phyloP scores from a whole-genome alignment of 1,140 invertebrate genomes.

The Drosophila sturtevanti region DNA sequence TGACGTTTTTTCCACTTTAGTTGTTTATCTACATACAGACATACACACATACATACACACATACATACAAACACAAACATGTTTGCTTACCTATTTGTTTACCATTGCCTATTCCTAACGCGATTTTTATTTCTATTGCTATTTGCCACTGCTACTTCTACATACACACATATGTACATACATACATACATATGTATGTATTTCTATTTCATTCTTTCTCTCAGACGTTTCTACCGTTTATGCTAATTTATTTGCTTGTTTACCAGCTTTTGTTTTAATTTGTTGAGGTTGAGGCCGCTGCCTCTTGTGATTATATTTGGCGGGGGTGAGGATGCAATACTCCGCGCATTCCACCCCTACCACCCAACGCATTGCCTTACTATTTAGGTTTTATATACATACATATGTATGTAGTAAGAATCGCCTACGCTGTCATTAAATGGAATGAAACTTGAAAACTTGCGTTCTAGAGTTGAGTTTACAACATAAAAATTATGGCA shows the following conservation, averaged over 20 bases:
- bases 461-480: not conserved
- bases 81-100: slow-evolving; percentile 20
- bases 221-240: slow-evolving; percentile 62
- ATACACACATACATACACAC: too few relatives aligned
- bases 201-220: slow-evolving; percentile 7
- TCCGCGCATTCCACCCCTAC: too few relatives aligned
- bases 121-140: not conserved
- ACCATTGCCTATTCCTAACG: slow-evolving; percentile 20
- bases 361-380: too few relatives aligned
- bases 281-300: slow-evolving; percentile 61
- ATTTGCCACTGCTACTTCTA: slow-evolving; percentile 23
- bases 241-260: slow-evolving; percentile 79
- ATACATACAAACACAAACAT: not conserved
- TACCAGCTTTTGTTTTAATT: slow-evolving; percentile 78
- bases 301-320: slow-evolving; percentile 52
- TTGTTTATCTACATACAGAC: slow-evolving; percentile 50
- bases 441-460: not conserved
- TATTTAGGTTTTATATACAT: too few relatives aligned
- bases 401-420: too few relatives aligned
- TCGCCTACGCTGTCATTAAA: slow-evolving; percentile 26
- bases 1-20: slow-evolving; percentile 74
- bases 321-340: not conserved
- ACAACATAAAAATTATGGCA: slow-evolving; percentile 40
- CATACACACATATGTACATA: slow-evolving; percentile 10
- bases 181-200: slow-evolving; percentile 9